phyloP scores from a whole-genome alignment of 1,140 invertebrate species.

The Trichogramma pretiosum region DNA sequence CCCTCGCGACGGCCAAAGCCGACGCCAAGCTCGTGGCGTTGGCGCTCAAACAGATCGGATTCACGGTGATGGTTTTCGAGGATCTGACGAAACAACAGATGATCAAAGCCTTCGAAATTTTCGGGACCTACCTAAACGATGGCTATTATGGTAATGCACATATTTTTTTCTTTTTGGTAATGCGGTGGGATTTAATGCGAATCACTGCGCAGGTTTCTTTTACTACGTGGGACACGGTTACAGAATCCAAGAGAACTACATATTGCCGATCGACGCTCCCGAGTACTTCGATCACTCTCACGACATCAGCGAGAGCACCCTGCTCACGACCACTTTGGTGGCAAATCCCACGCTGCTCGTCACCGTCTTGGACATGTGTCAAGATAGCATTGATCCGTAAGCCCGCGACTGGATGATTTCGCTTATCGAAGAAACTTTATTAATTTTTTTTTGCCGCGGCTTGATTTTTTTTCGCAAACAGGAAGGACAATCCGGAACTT shows the following conservation, averaged over 20 bases:
- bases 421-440: background rate
- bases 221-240: conserved; percentile 43
- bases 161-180: conserved; percentile 9
- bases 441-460: too few relatives aligned
- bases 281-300: conserved; percentile 28
- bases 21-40: conserved; percentile 33
- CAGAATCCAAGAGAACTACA: conserved; percentile 38
- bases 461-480: conserved; percentile 22
- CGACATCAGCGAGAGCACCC: conserved; percentile 35
- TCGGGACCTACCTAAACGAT: conserved; percentile 26
- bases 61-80: conserved; percentile 33
- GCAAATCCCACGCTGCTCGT: conserved; percentile 35
- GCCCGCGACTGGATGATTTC: conserved; percentile 1
- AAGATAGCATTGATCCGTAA: conserved; percentile 31
- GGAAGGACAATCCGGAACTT: conserved; percentile 32
- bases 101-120: conserved; percentile 32
- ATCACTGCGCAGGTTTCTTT: conserved; percentile 35
- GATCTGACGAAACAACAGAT: conserved; percentile 33
- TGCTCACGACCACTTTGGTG: conserved; percentile 28
- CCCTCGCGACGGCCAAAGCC: conserved; percentile 30
- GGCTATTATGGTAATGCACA: conserved; percentile 39
- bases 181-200: too few relatives aligned
- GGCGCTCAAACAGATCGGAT: conserved; percentile 33
- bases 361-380: conserved; percentile 38
- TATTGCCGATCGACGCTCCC: conserved; percentile 36